A percentile compares a stretch with the other conserved stretches of the same genome.
phyloP scores from a whole-genome alignment of 2,113 vertebrate genomes.

The Triplophysa siluroides region DNA sequence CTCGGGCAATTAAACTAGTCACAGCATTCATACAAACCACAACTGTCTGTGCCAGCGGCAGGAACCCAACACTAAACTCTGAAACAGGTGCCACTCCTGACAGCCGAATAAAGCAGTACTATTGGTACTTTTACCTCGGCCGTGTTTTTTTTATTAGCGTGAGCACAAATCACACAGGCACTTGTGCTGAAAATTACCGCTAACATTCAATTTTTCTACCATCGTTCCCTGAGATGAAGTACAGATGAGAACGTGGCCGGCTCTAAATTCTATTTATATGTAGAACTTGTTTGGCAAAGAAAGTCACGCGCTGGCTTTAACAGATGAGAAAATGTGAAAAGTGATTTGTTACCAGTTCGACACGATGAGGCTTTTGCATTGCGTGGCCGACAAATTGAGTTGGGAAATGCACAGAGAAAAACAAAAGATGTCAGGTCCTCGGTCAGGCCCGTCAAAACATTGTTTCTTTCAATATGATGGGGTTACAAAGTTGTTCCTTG shows the following conservation, averaged over 20 bases:
- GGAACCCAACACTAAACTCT: conserved; percentile 17
- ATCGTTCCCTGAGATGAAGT: conserved; percentile 9
- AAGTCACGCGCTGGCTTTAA: neutral
- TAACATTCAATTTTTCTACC: conserved; percentile 29
- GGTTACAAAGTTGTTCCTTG: too few species aligned
- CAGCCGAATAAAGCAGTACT: neutral
- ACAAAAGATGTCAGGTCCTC: neutral
- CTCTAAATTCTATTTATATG: conserved; percentile 11
- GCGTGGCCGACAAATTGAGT: neutral
- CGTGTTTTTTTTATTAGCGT: conserved; percentile 1
- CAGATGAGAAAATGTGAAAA: neutral
- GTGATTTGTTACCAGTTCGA: neutral
- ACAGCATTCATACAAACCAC: conserved; percentile 40
- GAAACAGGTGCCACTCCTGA: conserved; percentile 4
- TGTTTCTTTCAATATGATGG: too few species aligned
- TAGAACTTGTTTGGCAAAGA: conserved; percentile 17
- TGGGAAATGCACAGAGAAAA: neutral
- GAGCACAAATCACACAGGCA: conserved; percentile 30
- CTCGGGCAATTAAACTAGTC: conserved; percentile 43
- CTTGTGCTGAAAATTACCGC: conserved; percentile 14
- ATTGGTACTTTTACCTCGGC: conserved; percentile 7
- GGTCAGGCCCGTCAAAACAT: too few species aligned
- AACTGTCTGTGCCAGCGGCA: neutral
- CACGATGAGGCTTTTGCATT: neutral
- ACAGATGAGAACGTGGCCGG: conserved; percentile 10